Conservation (phyloP, 2,797 vertebrate species). For the Aselliscus stoliczkanus region DNA sequence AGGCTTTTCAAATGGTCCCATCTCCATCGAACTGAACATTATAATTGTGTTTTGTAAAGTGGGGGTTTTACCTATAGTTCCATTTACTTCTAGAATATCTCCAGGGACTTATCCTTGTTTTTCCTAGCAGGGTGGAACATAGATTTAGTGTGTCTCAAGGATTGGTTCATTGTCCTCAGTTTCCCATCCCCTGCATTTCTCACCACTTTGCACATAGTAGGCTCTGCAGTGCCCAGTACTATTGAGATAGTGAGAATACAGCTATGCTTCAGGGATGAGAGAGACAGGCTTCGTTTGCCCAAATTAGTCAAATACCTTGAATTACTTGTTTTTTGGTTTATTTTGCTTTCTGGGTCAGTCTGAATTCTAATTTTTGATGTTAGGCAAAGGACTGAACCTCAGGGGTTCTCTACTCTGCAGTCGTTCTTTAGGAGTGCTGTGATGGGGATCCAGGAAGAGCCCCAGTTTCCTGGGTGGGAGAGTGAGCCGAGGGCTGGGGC, state of each 20-base stretch:
- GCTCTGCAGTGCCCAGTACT: not conserved
- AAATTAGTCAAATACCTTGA: not conserved
- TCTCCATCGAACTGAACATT: slow-evolving; percentile 10
- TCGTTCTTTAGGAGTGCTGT: not conserved
- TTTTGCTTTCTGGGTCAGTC: slow-evolving; percentile 21
- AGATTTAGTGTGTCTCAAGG: slow-evolving; percentile 23
- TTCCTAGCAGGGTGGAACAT: not conserved
- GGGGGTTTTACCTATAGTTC: slow-evolving; percentile 22
- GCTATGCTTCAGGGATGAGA: not conserved
- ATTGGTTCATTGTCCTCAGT: slow-evolving; percentile 22
- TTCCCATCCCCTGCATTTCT: slow-evolving; percentile 16
- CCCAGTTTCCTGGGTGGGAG: not conserved
- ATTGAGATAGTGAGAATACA: not conserved
- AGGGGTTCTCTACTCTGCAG: not conserved
- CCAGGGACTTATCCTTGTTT: slow-evolving; percentile 20
- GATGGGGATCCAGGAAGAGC: not conserved
- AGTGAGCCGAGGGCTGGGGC: not conserved
- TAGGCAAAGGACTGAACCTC: not conserved
- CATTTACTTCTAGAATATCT: slow-evolving; percentile 45
- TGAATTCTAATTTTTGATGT: slow-evolving; percentile 34
- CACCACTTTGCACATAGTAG: not conserved
- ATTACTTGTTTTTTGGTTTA: not conserved
- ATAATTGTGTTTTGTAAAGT: slow-evolving; percentile 2
- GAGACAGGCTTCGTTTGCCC: not conserved
- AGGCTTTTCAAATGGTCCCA: slow-evolving; percentile 16